phyloP scores from a whole-genome alignment of 2,888 invertebrate genomes.

The Phortica okadai region DNA sequence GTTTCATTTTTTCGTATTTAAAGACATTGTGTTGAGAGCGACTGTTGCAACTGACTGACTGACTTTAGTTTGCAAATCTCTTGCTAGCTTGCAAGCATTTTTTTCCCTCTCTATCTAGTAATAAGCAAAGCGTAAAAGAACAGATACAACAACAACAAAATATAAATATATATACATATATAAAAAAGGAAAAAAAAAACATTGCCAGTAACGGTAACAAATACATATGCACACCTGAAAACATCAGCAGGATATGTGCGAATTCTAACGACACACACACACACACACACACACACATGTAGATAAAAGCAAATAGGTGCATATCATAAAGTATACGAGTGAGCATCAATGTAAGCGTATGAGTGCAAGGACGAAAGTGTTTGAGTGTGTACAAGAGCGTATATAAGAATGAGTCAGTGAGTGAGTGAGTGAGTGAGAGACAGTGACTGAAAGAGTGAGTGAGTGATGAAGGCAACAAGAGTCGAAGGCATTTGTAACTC shows the following conservation, averaged over 20 bases:
- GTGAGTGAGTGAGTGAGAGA: neutral
- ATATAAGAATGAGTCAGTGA: neutral
- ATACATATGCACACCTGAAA: conserved; percentile 24
- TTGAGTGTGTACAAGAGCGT: neutral
- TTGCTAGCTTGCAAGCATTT: conserved; percentile 50
- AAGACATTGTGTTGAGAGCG: conserved; percentile 44
- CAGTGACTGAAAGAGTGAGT: neutral
- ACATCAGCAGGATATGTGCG: conserved; percentile 26
- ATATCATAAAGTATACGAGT: neutral
- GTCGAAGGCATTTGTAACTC: conserved; percentile 29
- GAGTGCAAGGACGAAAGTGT: conserved; percentile 3
- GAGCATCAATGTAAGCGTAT: neutral
- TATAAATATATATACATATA: conserved; percentile 43
- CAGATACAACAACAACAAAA: conserved; percentile 30
- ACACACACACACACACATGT: too few species aligned
- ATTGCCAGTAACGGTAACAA: conserved; percentile 40
- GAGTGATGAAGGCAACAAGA: neutral
- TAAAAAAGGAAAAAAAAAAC: conserved; percentile 60
- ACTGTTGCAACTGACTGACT: conserved; percentile 53
- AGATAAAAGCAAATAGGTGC: neutral
- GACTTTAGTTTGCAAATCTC: conserved; percentile 73
- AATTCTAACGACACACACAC: conserved; percentile 42
- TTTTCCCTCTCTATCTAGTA: conserved; percentile 1
- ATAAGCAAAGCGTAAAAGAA: conserved; percentile 15
- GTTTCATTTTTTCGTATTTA: conserved; percentile 9